These are phyloP conservation scores for Gasterosteus nipponicus DNA, from an alignment of 2,113 vertebrate genomes.

Conservation along the genomic window DNA sequence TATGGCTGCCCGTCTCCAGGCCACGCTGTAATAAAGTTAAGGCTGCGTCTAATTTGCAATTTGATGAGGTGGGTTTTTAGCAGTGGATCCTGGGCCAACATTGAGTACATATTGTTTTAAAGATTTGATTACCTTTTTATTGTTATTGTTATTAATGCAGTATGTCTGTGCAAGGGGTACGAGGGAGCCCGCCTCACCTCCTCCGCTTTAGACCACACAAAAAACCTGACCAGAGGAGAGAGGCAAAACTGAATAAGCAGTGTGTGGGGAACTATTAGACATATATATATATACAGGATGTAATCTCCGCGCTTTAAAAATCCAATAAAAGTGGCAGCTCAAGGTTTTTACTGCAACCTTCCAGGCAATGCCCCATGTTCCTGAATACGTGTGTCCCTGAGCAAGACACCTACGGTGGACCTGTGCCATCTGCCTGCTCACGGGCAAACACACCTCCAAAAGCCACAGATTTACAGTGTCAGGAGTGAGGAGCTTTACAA, in stretches of 20 bases:
- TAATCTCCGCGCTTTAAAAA: slow-evolving; percentile 71
- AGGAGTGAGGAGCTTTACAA: slow-evolving; percentile 46
- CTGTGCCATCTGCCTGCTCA: slow-evolving; percentile 53
- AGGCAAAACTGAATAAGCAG: slow-evolving; percentile 54
- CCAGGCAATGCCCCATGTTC: too few relatives aligned
- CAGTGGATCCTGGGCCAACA: slow-evolving; percentile 75
- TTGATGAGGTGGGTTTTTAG: slow-evolving; percentile 85
- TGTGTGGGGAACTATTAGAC: slow-evolving; percentile 64
- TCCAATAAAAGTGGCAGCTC: slow-evolving; percentile 75
- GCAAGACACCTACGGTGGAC: too few relatives aligned
- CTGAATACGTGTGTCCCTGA: slow-evolving; percentile 71
- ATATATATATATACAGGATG: slow-evolving; percentile 47
- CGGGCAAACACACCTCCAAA: slow-evolving; percentile 17
- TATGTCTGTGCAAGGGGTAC: slow-evolving; percentile 52
- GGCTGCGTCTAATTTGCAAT: slow-evolving; percentile 82
- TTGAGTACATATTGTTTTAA: slow-evolving; percentile 85
- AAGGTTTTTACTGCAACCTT: slow-evolving; percentile 74
- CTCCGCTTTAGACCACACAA: slow-evolving; percentile 49
- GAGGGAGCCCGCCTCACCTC: slow-evolving; percentile 21
- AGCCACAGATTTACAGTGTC: slow-evolving; percentile 41
- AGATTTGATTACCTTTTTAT: slow-evolving; percentile 83
- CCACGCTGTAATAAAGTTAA: slow-evolving; percentile 84
- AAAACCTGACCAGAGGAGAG: slow-evolving; percentile 53
- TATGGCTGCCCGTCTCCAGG: slow-evolving; percentile 80
- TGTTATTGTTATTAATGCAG: slow-evolving; percentile 85